Conservation (phyloP, 2,888 invertebrate genomes). For the Ophioninae sp. region DNA sequence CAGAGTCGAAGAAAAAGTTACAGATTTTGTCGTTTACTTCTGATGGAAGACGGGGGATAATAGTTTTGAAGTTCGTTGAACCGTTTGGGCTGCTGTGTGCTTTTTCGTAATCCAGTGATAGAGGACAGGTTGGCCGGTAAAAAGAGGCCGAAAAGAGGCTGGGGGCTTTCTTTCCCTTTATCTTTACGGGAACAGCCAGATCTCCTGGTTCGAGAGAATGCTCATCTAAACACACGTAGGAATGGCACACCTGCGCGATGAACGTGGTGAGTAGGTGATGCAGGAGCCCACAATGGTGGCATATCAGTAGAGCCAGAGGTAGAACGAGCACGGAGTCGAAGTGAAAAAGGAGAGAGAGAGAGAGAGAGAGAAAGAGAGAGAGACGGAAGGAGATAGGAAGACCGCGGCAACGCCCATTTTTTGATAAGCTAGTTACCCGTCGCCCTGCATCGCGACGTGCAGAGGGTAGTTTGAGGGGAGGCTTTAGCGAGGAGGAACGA, state of each 20-base stretch:
- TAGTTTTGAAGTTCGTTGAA: too few relatives aligned
- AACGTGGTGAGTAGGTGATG: constrained; percentile 72
- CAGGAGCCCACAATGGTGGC: constrained; percentile 73
- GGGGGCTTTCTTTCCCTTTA: constrained; percentile 36
- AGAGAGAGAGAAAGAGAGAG: constrained; percentile 51
- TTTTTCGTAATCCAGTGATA: too few relatives aligned
- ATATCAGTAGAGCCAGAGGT: constrained; percentile 40
- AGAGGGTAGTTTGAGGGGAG: constrained; percentile 54
- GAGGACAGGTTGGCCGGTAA: too few relatives aligned
- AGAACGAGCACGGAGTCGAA: too few relatives aligned
- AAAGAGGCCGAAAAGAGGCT: constrained; percentile 30
- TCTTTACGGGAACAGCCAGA: constrained; percentile 32
- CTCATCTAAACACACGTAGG: constrained; percentile 23
- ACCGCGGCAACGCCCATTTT: constrained; percentile 81
- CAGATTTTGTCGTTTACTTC: too few relatives aligned
- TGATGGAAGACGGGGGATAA: too few relatives aligned
- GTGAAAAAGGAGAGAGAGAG: constrained; percentile 34
- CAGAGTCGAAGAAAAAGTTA: constrained; percentile 13
- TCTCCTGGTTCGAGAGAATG: constrained; percentile 36
- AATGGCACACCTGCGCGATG: constrained; percentile 66
- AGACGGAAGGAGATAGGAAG: constrained; percentile 73
- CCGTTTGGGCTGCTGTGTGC: too few relatives aligned
- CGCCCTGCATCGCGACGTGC: constrained; percentile 72
- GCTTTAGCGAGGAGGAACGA: constrained; percentile 61
- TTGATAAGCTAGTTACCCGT: constrained; percentile 81